Evolutionary conservation across 2,888 invertebrate genomes (phyloP), one percentile per base, ranked within the genome.

Genomic region (Lutraria lutraria): DNA sequence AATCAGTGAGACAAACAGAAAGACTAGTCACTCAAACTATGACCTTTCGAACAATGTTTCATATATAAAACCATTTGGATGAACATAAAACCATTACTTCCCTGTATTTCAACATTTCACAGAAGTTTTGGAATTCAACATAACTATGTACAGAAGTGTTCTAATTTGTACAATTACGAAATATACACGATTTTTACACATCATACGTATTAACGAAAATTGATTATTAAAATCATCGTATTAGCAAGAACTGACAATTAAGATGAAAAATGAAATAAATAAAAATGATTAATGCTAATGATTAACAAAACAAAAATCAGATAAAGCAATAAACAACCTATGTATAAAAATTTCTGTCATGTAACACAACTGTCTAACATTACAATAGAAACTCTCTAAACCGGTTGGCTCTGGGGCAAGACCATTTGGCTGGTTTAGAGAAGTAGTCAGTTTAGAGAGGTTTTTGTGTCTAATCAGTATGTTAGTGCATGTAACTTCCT

Each of bases 231-330:
- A 56, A 3, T 56, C 56, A 56, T 56, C 8, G 53, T n/a, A 13
- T 12, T n/a, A 68, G 25, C n/a, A 68, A 25, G 12, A 68, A 6
- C 63, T 25, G 63, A 25, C n/a, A n/a, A n/a, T 68, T 43, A 43
- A 43, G 13, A 68, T 68, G 63, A 68, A 25, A 43, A 68, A 68
- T 68, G 63, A 68, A 68, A 68, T 68, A 68, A 68, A 68, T 68
- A 68, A 68, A n/a, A 68, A 68, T 68, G 63, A 13, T 25, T 10
- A 12, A 25, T 68, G 63, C 25, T 6, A 25, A 68, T 68, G 63
- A 68, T n/a, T n/a, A 25, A 25, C 63, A 68, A 68, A 68, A 12
- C n/a, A 68, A 25, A 68, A 13, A 25, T 68, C 63, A 68, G 25
- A 25, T 25, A 68, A 68, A 68, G 63, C 63, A 68, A 68, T n/a